Evolutionary conservation across 2,888 invertebrate genomes (phyloP), one percentile per base, ranked within the genome.

Genomic region (Sesamia inferens): DNA sequence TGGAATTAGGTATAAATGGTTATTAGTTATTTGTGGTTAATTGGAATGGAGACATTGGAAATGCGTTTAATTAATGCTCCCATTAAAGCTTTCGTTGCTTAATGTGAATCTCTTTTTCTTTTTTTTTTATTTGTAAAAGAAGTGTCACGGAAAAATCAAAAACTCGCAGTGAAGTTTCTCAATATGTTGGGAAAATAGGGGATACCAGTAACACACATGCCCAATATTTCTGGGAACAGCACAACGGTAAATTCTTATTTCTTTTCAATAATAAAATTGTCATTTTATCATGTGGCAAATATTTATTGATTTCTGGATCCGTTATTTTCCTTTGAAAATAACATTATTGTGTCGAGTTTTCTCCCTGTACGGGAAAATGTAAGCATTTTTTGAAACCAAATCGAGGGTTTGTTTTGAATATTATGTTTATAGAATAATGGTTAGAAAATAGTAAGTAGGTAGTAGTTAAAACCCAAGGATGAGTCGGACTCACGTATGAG

Each of bases 1-100:
- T 79, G 86, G 86, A 86, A 88, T 88, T 89, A 88, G 88, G 88
- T 87, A 88, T 81, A 76, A 86, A 82, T 82, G 55, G 70, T 71
- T 83, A 83, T 74, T 84, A 81, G 74, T 76, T 76, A 79, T 81
- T 82, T 84, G 70, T 83, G 59, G 78, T 71, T 76, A 71, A 74
- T 69, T 59, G 39, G 68, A 61, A 57, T 51, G 51, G 51, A 57
- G 55, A 81, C 31, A 66, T 66, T 65, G 10, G 14, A 70, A 82
- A 67, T 44, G 22, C 54, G 24, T 66, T 62, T 66, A 47, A 66
- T 81, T 66, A 48, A 63, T 57, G 22, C 0, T 48, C 2, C n/a
- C 11, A n/a, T 61, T 54, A 69, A 39, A 39, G 44, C 6, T 61
- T 59, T n/a, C 13, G 61, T n/a, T 11, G 61, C 6, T 24, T 68